A percentile compares a stretch with the other conserved stretches of the same genome.
Evolutionary conservation across 2,113 vertebrate genomes (phyloP).

Genomic region (Sturnus vulgaris): DNA sequence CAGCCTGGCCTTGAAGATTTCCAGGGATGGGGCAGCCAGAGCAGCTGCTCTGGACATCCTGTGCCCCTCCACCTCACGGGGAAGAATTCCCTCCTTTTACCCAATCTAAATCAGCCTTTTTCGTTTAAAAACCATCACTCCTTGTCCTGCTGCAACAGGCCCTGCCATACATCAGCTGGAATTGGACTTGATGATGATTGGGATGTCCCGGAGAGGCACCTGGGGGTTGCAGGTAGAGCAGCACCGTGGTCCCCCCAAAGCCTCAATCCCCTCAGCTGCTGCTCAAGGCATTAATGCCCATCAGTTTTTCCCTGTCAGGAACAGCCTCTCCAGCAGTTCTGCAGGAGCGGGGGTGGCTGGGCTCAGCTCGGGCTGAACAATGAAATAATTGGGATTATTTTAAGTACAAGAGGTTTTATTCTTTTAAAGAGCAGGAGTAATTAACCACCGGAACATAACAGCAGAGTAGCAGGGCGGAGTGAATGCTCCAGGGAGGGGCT

Average conservation of each 20-base stretch:
- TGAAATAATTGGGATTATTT: neutral
- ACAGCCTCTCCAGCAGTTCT: neutral
- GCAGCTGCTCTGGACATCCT: neutral
- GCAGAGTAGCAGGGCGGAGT: neutral
- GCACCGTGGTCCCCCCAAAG: accelerated
- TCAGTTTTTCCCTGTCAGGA: neutral
- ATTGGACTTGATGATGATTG: neutral
- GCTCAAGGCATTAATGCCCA: accelerated
- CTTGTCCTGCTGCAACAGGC: neutral
- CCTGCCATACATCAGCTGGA: neutral
- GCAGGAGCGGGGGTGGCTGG: neutral
- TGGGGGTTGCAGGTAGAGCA: neutral
- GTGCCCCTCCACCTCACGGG: neutral
- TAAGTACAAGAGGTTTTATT: neutral
- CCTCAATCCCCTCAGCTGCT: neutral
- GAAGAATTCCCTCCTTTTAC: neutral
- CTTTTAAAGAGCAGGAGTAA: neutral
- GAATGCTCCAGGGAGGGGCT: neutral
- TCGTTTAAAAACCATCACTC: neutral
- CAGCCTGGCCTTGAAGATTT: neutral
- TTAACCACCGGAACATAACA: neutral
- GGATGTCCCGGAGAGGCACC: neutral
- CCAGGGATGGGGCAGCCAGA: neutral
- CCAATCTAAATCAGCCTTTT: neutral
- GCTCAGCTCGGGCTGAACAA: neutral